Base-by-base conservation (phyloP, 1,140 invertebrate genomes). In the Teleopsis dalmanni region DNA sequence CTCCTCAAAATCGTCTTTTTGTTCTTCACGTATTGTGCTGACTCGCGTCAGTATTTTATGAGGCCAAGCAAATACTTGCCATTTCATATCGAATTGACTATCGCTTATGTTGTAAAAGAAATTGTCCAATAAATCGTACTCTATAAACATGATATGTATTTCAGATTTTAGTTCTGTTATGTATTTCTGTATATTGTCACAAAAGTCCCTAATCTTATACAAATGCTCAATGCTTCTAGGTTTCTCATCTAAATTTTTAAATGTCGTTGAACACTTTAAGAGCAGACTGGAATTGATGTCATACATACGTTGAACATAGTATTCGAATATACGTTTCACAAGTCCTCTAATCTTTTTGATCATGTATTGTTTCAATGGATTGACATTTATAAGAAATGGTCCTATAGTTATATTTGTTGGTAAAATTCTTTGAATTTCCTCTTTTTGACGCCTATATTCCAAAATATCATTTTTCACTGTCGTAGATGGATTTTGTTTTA, bases 31-130 rank as follows among this genome's bases (percentile, higher is more conserved):
- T 2, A 65, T 47, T 0, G 59, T 60, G 7, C 51, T 57, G 4
- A 69, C 19, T 0, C 64, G 59, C 16, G 59, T 35, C 14, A 62
- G 22, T 5, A 69, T 69, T 22, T 60, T 60, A 44, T 68, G 55
- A 0, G 65, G 65, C 65, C 65, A 68, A 13, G 60, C 65, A 14
- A 47, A 65, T 0, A 56, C 62, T 21, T 69, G 57, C 65, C 65
- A 69, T 48, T 69, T 69, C 62, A 69, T 65, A 6, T 54, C 52
- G 16, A 69, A 69, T 44, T 69, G 65, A 43, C 55, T 46, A 54
- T 69, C 62, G n/a, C 36, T 57, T 4, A 69, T 38, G 51, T 68
- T 69, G 27, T 68, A 69, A 5, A 69, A 69, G 48, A 69, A 69
- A 35, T 57, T 62, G 26, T 69, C 65, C 11, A 69, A 36, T 42